Base-by-base conservation (phyloP, 2,888 invertebrate species). In the Rhagonycha lutea region DNA sequence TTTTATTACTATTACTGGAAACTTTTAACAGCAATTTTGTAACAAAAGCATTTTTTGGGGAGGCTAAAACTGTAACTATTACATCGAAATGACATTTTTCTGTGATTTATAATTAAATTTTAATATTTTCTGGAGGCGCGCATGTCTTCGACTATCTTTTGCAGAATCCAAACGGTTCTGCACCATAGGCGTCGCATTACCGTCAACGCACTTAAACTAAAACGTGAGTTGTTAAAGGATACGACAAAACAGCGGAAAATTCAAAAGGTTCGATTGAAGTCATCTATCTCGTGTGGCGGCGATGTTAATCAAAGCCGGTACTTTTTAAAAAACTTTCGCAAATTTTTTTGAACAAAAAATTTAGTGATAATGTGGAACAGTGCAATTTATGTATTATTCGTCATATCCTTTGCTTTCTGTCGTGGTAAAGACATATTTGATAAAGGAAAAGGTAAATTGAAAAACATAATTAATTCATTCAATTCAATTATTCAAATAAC, bases 401-500 rank as follows among this genome's bases (percentile, higher is more conserved):
- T 75, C 47, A 10, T 76, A 7, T 24, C 62, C 61, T 23, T 76
- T 61, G 62, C 32, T 28, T 24, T 68, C 26, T 74, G 77, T 74
- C 60, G 61, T 26, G 73, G 73, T 65, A 77, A 77, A 63, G 77
- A 77, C 18, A 10, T 74, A 10, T 77, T 74, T 47, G 77, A 77
- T 28, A 73, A 69, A 65, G 70, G 70, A 23, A 76, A 73, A 76
- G 76, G 76, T 76, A 76, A 5, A 70, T 76, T 69, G 0, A 18
- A 63, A 63, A 24, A 63, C 12, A 0, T 63, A 63, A 8, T 24
- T 65, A 26, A 24, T 12, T 1, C 11, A 23, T 18, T 63, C 24
- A 24, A 63, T 24, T 12, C 12, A 65, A 12, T 26, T 65, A 23
- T 18, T 23, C 63, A 12, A 24, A 65, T 14, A 8, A 24, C 7